phyloP scores from a whole-genome alignment of 2,113 vertebrate species.

The Hemiscyllium ocellatum region DNA sequence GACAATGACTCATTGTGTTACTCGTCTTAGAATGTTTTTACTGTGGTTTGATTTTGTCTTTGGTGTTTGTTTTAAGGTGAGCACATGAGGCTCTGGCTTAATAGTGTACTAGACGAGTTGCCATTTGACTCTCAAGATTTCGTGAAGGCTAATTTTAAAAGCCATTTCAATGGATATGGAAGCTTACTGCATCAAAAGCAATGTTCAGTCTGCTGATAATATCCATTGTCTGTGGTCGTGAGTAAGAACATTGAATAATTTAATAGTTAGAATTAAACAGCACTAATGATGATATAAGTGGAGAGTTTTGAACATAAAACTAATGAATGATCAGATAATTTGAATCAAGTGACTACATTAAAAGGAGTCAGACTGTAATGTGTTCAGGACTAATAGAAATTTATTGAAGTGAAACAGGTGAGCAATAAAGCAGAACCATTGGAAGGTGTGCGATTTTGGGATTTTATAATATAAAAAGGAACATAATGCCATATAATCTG shows the following conservation, averaged over 20 bases:
- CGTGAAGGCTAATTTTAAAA: neutral
- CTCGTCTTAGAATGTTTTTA: neutral
- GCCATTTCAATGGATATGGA: neutral
- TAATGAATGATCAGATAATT: conserved; percentile 21
- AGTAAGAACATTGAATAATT: neutral
- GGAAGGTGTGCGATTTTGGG: neutral
- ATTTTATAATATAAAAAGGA: neutral
- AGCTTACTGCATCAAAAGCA: neutral
- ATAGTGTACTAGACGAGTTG: neutral
- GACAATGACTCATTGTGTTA: neutral
- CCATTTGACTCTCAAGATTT: neutral
- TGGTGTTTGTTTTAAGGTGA: neutral
- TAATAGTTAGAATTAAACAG: conserved; percentile 3
- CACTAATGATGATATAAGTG: neutral
- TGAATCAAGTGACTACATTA: neutral
- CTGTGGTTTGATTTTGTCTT: neutral
- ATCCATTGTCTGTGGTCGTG: neutral
- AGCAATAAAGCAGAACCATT: neutral
- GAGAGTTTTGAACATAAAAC: conserved; percentile 3
- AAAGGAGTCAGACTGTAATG: neutral
- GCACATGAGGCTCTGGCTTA: neutral
- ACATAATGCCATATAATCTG: neutral
- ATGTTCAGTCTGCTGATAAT: neutral
- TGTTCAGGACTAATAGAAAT: conserved; percentile 4
- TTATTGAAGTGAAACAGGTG: neutral